Evolutionary conservation across 2,113 vertebrate genomes (phyloP).

Genomic region (Muntiacus reevesi): DNA sequence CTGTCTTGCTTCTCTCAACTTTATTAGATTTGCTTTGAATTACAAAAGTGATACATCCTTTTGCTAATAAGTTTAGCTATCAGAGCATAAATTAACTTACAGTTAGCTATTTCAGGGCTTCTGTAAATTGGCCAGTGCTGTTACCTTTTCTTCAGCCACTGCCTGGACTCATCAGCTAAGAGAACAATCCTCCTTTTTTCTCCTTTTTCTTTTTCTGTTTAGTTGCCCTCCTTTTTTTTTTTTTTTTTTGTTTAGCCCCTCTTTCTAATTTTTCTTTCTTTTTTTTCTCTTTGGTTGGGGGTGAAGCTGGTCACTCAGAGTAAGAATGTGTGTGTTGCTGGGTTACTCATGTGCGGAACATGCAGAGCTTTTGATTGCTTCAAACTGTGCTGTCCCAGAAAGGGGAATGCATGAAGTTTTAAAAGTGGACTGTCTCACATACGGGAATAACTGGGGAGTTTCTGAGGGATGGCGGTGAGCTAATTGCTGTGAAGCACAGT

Average conservation of each 20-base stretch:
- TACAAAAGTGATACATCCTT: background rate
- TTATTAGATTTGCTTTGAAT: constrained; percentile 10
- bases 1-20: background rate
- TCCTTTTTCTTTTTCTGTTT: background rate
- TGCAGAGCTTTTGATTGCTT: background rate
- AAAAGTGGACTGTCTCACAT: background rate
- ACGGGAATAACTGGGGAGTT: background rate
- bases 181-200: background rate
- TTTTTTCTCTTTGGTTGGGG: background rate
- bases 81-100: background rate
- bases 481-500: fast-evolving
- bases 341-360: fast-evolving
- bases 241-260: background rate
- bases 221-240: background rate
- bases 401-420: background rate
- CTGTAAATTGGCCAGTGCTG: fast-evolving
- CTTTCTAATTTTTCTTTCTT: background rate
- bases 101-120: background rate
- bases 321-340: background rate
- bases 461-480: background rate
- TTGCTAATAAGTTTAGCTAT: background rate
- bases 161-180: background rate
- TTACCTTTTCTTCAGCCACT: fast-evolving
- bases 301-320: background rate
- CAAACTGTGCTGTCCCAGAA: background rate